A percentile compares a stretch with the other conserved stretches of the same genome.
Conservation (phyloP, 2,797 vertebrate species). For the Pangasius macronema region DNA sequence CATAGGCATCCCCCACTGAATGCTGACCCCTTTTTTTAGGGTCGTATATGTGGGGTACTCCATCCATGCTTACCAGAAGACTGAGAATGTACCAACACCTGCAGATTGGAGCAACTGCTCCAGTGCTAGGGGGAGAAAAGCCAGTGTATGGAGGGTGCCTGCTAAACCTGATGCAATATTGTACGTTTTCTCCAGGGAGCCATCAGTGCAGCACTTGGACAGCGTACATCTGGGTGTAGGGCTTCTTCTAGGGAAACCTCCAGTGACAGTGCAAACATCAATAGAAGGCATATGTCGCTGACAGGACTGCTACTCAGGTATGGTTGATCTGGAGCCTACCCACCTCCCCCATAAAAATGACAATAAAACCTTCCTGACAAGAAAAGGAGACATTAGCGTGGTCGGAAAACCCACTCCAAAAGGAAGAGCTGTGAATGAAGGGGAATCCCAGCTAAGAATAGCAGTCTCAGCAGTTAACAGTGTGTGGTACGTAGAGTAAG, state of each 20-base stretch:
- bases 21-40: not conserved
- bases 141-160: not conserved
- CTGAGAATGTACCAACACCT: not conserved
- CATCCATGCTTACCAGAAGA: not conserved
- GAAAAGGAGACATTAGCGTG: not conserved
- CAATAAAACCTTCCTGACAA: not conserved
- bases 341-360: not conserved
- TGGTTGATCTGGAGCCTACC: not conserved
- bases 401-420: not conserved
- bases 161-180: not conserved
- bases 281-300: not conserved
- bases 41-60: not conserved
- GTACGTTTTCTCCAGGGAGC: not conserved
- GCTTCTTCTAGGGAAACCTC: not conserved
- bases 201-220: not conserved
- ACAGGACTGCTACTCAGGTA: not conserved
- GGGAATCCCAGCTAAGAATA: slow-evolving; percentile 27
- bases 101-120: not conserved
- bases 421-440: not conserved
- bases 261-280: not conserved
- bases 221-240: not conserved
- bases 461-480: slow-evolving; percentile 16
- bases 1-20: too few species aligned
- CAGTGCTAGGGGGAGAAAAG: not conserved
- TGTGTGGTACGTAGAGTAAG: slow-evolving; percentile 22